Evolutionary conservation across 2,797 vertebrate species (phyloP).

Genomic region (Onychomys arenicola): DNA sequence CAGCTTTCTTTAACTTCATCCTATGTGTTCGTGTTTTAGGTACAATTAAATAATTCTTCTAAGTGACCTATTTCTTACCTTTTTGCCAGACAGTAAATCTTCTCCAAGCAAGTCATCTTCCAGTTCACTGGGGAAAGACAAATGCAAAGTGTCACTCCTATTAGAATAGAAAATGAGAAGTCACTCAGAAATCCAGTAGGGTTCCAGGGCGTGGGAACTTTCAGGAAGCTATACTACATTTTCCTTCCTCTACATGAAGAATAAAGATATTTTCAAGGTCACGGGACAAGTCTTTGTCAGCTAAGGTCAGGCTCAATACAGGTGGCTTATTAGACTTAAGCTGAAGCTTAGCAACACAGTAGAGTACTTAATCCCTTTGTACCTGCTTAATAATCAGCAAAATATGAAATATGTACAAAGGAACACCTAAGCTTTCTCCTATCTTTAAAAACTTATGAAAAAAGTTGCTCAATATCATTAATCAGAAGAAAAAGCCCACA

Average conservation of each 20-base stretch:
- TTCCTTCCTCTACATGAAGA: not conserved
- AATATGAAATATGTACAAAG: not conserved
- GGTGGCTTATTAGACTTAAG: not conserved
- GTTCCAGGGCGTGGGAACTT: not conserved
- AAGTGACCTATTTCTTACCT: conserved; percentile 90
- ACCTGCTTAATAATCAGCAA: not conserved
- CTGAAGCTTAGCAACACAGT: not conserved
- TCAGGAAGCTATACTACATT: not conserved
- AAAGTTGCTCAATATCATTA: not conserved
- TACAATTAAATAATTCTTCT: not conserved
- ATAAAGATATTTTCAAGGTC: not conserved
- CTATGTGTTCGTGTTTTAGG: not conserved
- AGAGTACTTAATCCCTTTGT: not conserved
- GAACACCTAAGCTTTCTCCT: conserved; percentile 6
- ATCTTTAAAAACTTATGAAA: conserved; percentile 14
- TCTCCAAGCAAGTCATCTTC: conserved; percentile 97
- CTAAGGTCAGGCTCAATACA: not conserved
- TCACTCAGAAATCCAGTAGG: not conserved
- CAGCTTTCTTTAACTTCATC: not conserved
- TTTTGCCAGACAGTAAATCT: conserved; percentile 95
- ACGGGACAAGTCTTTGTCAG: not conserved
- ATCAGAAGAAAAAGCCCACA: not conserved
- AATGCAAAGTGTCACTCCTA: not conserved
- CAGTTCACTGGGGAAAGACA: conserved; percentile 91
- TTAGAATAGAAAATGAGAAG: not conserved